A percentile compares a stretch with the other conserved stretches of the same genome.
These are phyloP conservation scores for Pomatostomus ruficeps DNA, from an alignment of 2,113 vertebrate genomes.

Conservation along the genomic window DNA sequence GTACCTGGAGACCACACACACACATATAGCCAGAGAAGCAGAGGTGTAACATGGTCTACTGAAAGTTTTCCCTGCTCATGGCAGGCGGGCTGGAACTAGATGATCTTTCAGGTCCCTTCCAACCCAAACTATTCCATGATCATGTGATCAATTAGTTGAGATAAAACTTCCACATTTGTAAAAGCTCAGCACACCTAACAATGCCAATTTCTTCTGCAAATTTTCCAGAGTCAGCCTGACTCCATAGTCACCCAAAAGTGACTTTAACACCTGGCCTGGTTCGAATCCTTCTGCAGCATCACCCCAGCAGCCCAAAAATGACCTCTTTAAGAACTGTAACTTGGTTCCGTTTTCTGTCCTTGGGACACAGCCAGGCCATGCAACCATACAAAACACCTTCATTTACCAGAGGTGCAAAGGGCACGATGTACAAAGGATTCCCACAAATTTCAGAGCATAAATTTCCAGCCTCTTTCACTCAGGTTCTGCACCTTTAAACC, in stretches of 20 bases:
- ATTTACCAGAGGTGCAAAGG: accelerated
- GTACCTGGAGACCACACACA: not conserved
- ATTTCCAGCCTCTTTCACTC: not conserved
- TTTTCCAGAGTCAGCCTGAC: not conserved
- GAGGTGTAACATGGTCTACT: not conserved
- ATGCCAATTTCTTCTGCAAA: not conserved
- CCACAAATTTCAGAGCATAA: not conserved
- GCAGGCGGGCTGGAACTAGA: not conserved
- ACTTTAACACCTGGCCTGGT: not conserved
- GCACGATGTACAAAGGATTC: not conserved
- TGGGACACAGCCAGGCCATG: not conserved
- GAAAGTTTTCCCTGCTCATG: not conserved
- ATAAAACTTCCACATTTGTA: not conserved
- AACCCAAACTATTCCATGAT: not conserved
- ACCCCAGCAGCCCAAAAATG: not conserved
- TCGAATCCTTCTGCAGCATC: not conserved
- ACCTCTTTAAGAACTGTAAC: not conserved
- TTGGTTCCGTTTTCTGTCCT: not conserved
- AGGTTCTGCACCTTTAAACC: not conserved
- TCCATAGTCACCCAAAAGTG: not conserved
- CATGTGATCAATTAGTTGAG: not conserved
- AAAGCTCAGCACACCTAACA: not conserved
- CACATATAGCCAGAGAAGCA: not conserved
- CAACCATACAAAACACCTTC: accelerated
- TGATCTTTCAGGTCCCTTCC: not conserved